These are phyloP conservation scores for Pangasius larnaudii DNA, from an alignment of 2,797 vertebrate species.

Conservation along the genomic window DNA sequence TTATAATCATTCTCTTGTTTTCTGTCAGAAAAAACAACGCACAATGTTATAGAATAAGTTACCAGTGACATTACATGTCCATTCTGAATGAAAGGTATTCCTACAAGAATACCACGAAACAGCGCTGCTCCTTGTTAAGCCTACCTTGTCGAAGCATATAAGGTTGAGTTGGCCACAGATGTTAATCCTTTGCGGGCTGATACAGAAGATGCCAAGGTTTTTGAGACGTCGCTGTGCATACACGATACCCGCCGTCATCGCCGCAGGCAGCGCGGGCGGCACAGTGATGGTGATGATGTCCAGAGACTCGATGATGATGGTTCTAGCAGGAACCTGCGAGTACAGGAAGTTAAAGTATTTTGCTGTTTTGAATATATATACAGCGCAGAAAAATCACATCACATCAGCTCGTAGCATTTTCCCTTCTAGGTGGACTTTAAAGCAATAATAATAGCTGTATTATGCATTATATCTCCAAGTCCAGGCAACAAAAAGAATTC, in stretches of 20 bases:
- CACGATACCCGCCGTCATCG: conserved; percentile 95
- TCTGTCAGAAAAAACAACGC: background rate
- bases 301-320: conserved; percentile 91
- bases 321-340: conserved; percentile 80
- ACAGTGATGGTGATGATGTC: conserved; percentile 99
- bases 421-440: background rate
- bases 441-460: background rate
- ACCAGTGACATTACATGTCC: too few relatives aligned
- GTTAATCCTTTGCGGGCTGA: conserved; percentile 97
- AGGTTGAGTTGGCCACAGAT: conserved; percentile 97
- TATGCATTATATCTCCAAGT: background rate
- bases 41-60: background rate
- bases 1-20: background rate
- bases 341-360: background rate
- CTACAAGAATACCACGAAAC: background rate
- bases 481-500: background rate
- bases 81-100: background rate
- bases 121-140: conserved; percentile 79
- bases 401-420: background rate
- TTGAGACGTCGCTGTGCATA: conserved; percentile 94
- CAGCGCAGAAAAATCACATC: background rate
- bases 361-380: background rate
- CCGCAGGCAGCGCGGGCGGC: conserved; percentile 94
- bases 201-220: conserved; percentile 92
- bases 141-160: conserved; percentile 97